Percentiles rank a stretch among this genome's conserved stretches.
phyloP scores from a whole-genome alignment of 1,140 invertebrate genomes.

The Drosophila nannoptera region DNA sequence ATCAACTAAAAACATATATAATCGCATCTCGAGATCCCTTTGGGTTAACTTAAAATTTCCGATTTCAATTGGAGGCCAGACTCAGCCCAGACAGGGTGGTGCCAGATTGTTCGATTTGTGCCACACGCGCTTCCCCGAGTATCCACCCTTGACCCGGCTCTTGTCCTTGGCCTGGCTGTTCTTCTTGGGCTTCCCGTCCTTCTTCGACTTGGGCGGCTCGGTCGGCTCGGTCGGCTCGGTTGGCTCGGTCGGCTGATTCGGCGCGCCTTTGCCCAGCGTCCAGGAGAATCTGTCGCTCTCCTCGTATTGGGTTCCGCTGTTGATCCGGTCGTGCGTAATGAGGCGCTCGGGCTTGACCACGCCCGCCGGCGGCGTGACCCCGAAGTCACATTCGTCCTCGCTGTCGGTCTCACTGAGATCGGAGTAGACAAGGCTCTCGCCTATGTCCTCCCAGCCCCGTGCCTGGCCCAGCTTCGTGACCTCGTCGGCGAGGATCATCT shows the following conservation, averaged over 20 bases:
- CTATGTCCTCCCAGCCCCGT: slow-evolving; percentile 22
- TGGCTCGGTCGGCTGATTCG: slow-evolving; percentile 45
- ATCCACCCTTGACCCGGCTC: slow-evolving; percentile 13
- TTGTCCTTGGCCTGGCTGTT: slow-evolving; percentile 14
- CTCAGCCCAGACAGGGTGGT: too few species aligned
- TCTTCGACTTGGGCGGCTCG: slow-evolving; percentile 17
- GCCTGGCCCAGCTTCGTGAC: slow-evolving; percentile 33
- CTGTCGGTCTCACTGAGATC: slow-evolving; percentile 50
- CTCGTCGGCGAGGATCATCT: slow-evolving; percentile 42
- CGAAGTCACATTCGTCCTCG: slow-evolving; percentile 71
- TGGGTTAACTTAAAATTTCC: slow-evolving; percentile 18
- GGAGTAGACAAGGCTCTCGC: slow-evolving; percentile 38
- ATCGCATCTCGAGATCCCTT: slow-evolving; percentile 6
- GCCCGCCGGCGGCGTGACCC: slow-evolving; percentile 74
- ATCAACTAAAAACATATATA: background rate
- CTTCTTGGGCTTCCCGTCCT: slow-evolving; percentile 14
- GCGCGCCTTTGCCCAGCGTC: slow-evolving; percentile 52
- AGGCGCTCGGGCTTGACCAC: slow-evolving; percentile 59
- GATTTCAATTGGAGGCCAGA: background rate
- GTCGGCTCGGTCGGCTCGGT: slow-evolving; percentile 16
- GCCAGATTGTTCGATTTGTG: slow-evolving; percentile 4
- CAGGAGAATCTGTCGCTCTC: slow-evolving; percentile 52
- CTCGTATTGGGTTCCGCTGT: slow-evolving; percentile 64
- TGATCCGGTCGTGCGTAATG: slow-evolving; percentile 29
- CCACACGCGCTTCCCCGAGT: slow-evolving; percentile 12